A percentile compares a stretch with the other conserved stretches of the same genome.
Evolutionary conservation across 2,888 invertebrate genomes (phyloP).

Genomic region (Diachrysia chrysitis): DNA sequence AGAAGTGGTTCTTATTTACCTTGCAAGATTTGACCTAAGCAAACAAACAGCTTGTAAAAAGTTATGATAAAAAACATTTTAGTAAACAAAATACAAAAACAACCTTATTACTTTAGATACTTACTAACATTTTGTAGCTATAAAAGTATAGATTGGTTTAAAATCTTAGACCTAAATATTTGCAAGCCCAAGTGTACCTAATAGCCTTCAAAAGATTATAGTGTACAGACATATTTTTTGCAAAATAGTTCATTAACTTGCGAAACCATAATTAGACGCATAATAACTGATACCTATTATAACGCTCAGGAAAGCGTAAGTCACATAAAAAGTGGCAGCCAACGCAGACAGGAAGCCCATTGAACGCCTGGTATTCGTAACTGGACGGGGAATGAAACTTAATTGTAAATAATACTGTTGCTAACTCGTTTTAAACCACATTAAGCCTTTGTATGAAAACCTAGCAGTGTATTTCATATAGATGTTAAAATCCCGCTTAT

Average conservation of each 20-base stretch:
- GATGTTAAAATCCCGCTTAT: no score
- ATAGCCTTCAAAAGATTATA: constrained; percentile 23
- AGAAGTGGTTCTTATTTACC: no score
- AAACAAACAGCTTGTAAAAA: no score
- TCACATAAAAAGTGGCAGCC: constrained; percentile 47
- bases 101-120: no score
- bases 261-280: constrained; percentile 51
- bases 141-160: no score
- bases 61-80: no score
- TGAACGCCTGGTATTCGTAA: constrained; percentile 39
- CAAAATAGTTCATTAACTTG: constrained; percentile 40
- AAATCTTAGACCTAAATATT: no score
- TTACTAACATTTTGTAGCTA: no score
- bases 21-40: no score
- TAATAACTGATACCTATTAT: constrained; percentile 45
- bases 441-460: background rate
- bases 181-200: background rate
- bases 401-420: constrained; percentile 44
- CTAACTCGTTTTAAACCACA: constrained; percentile 16
- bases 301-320: constrained; percentile 54
- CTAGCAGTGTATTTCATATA: no score
- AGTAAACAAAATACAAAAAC: no score
- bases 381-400: constrained; percentile 38
- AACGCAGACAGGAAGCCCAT: constrained; percentile 50
- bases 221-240: constrained; percentile 34